Base-by-base conservation (phyloP, 2,797 vertebrate species). In the Galaxias olidus region DNA sequence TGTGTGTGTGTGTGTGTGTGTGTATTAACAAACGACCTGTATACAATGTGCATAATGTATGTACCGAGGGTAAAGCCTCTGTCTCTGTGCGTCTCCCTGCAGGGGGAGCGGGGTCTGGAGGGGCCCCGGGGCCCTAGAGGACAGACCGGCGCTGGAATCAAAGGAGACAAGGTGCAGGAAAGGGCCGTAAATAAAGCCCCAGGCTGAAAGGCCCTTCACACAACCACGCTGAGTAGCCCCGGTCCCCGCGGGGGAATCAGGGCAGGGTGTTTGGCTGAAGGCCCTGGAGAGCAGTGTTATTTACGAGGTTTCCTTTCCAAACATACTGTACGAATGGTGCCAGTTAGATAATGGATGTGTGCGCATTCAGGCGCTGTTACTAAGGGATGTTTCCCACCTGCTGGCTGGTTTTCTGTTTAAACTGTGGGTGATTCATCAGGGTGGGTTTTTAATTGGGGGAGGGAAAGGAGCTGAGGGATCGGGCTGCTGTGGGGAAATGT, bases 71-170 rank as follows among this genome's bases (percentile, higher is more conserved):
- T 30, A 2, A 30, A 30, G 30, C 6, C 20, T 76, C 52, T 49
- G 81, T 88, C 65, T 83, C n/a, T n/a, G n/a, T n/a, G n/a, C n/a
- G n/a, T n/a, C 11, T 79, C 12, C 77, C 72, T 73, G 45, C 78
- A 95, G 94, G 94, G 92, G 61, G 93, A 95, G 9, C 92, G 93
- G 79, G 93, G 95, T 62, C 90, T 93, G 85, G 95, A 95, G 56
- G 94, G 91, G 49, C 90, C 88, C 10, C 94, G 93, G 86, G 95
- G 94, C 66, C 77, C 88, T 76, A 87, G 87, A 84, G 94, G 94
- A 75, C 88, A 86, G 77, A 79, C 73, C 52, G 95, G 94, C 46
- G 73, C 78, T 54, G 89, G 91, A 77, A 90, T 93, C 82, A 95
- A 95, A 92, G 95, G 94, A 88, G 92, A 94, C 86, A 96, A 95